Evolutionary conservation across 30 jellyfish, hydroid and myxozoan species (phyloP).

Genomic region (Cassiopea andromeda): DNA sequence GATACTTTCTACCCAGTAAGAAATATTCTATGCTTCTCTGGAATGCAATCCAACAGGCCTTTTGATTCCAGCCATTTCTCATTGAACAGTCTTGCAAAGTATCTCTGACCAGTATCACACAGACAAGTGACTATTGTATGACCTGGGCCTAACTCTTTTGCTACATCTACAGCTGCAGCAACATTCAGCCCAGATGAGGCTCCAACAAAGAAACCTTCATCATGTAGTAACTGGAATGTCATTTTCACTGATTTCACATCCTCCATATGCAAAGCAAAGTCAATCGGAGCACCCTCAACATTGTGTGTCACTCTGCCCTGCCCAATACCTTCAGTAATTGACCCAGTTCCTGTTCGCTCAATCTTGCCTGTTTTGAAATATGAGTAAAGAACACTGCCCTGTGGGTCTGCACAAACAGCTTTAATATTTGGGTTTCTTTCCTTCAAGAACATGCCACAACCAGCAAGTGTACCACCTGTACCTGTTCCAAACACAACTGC

Average conservation of each 20-base stretch:
- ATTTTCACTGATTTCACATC: slow-evolving; percentile 82
- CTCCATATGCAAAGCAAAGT: slow-evolving; percentile 87
- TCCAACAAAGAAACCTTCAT: slow-evolving; percentile 96
- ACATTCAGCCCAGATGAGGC: slow-evolving; percentile 95
- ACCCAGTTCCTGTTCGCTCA: slow-evolving; percentile 85
- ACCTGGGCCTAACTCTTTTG: slow-evolving; percentile 96
- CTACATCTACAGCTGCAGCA: slow-evolving; percentile 97
- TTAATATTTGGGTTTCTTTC: slow-evolving; percentile 80
- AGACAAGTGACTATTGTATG: slow-evolving; percentile 93
- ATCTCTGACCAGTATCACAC: slow-evolving; percentile 95
- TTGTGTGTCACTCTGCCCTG: slow-evolving; percentile 89
- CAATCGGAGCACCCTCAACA: slow-evolving; percentile 91
- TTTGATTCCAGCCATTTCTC: slow-evolving; percentile 76
- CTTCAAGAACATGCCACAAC: slow-evolving; percentile 88
- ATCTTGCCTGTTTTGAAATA: slow-evolving; percentile 79
- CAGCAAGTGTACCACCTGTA: slow-evolving; percentile 97
- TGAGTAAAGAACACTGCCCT: slow-evolving; percentile 88
- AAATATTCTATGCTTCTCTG: slow-evolving; percentile 71
- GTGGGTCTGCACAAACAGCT: slow-evolving; percentile 90
- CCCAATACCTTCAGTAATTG: slow-evolving; percentile 96
- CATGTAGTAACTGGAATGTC: slow-evolving; percentile 91
- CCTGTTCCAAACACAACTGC: slow-evolving; percentile 94
- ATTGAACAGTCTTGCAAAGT: slow-evolving; percentile 81
- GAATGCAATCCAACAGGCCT: slow-evolving; percentile 76
- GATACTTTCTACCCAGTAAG: slow-evolving; percentile 14